phyloP scores from a whole-genome alignment of 2,113 vertebrate species.

The Apus apus region DNA sequence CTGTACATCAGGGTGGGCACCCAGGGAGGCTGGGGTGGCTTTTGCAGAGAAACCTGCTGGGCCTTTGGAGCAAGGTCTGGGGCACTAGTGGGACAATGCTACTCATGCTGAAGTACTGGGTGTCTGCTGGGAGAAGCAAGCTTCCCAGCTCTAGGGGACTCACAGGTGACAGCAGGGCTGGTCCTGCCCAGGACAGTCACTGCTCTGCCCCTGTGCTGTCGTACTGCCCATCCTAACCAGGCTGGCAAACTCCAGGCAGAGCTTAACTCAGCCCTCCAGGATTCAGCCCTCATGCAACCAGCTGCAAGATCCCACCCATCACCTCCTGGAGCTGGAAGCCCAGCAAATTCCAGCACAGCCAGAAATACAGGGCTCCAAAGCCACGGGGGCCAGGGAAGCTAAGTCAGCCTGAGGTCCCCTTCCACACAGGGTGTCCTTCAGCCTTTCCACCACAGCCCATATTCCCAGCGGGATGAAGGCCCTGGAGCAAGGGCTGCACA shows the following conservation, averaged over 20 bases:
- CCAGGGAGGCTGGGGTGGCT: neutral
- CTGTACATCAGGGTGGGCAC: neutral
- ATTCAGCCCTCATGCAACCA: neutral
- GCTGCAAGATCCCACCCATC: neutral
- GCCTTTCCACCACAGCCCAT: neutral
- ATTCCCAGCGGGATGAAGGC: accelerated
- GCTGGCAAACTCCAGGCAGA: neutral
- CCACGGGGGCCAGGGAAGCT: neutral
- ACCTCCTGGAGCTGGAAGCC: neutral
- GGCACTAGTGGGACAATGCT: accelerated
- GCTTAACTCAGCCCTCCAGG: neutral
- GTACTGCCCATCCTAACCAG: neutral
- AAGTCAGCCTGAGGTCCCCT: neutral
- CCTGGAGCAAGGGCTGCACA: neutral
- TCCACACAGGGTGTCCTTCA: neutral
- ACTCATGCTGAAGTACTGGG: neutral
- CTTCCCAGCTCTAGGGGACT: neutral
- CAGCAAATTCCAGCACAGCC: neutral
- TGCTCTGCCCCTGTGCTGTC: neutral
- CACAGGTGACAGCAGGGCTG: neutral
- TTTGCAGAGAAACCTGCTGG: neutral
- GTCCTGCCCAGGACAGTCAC: neutral
- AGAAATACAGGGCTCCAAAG: neutral
- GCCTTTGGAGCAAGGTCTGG: neutral
- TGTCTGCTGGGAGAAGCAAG: neutral